These are phyloP conservation scores for Noctilio leporinus DNA, from an alignment of 2,113 vertebrate genomes.

Conservation along the genomic window DNA sequence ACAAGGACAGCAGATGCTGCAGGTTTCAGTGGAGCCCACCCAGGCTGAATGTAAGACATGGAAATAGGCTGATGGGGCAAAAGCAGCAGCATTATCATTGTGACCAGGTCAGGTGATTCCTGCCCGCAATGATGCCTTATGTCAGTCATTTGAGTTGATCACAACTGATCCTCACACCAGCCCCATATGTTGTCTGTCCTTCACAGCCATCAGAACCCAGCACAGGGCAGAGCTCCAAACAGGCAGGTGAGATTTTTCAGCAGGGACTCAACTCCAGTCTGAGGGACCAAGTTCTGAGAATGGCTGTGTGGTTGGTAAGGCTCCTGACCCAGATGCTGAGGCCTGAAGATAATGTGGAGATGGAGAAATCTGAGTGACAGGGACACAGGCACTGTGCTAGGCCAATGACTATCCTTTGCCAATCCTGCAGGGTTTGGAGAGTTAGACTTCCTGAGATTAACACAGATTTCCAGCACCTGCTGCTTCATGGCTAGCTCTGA, in stretches of 20 bases:
- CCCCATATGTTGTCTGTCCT: background rate
- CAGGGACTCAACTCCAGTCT: background rate
- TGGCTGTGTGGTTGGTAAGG: background rate
- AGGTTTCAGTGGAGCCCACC: background rate
- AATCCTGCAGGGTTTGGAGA: background rate
- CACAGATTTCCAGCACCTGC: background rate
- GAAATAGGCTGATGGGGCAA: too few species aligned
- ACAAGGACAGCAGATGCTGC: background rate
- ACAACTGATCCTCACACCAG: background rate
- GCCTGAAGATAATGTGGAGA: background rate
- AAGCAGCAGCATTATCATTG: accelerated
- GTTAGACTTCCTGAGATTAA: background rate
- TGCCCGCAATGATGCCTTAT: too few species aligned
- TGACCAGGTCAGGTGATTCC: background rate
- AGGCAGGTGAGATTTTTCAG: background rate
- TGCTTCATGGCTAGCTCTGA: background rate
- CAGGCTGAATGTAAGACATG: background rate
- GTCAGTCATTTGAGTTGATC: background rate
- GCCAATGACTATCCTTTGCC: background rate
- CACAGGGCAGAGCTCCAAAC: background rate
- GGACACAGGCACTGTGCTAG: accelerated
- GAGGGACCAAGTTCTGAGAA: background rate
- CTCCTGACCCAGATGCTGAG: background rate
- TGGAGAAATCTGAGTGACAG: background rate
- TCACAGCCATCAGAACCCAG: background rate